phyloP scores from a whole-genome alignment of 2,888 invertebrate genomes.

The Liodrosophila aerea region DNA sequence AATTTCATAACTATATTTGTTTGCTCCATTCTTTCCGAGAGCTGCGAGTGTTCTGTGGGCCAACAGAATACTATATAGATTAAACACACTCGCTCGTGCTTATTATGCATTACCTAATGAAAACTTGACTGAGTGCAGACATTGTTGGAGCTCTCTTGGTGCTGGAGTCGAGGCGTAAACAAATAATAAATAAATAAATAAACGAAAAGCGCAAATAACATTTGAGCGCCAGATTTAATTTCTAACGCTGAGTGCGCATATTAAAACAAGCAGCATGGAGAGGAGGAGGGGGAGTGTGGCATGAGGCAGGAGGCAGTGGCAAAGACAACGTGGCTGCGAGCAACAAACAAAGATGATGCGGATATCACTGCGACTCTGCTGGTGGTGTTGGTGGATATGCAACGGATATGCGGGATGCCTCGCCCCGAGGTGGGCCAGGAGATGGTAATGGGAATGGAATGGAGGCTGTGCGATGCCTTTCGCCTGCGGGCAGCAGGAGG shows the following conservation, averaged over 20 bases:
- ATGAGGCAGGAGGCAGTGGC: slow-evolving; percentile 10
- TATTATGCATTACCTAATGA: slow-evolving; percentile 78
- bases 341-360: slow-evolving; percentile 77
- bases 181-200: slow-evolving; percentile 79
- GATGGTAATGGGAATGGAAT: slow-evolving; percentile 1
- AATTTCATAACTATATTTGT: slow-evolving; percentile 5
- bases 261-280: slow-evolving; percentile 61
- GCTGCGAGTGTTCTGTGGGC: slow-evolving; percentile 21
- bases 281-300: neutral
- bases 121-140: slow-evolving; percentile 50
- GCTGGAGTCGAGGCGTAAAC: slow-evolving; percentile 47
- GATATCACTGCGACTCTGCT: slow-evolving; percentile 67
- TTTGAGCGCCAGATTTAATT: slow-evolving; percentile 80
- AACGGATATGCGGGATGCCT: slow-evolving; percentile 73
- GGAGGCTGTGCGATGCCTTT: slow-evolving; percentile 1
- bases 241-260: slow-evolving; percentile 79
- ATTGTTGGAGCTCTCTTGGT: slow-evolving; percentile 3
- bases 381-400: slow-evolving; percentile 51
- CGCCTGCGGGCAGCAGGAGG: neutral
- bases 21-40: slow-evolving; percentile 20
- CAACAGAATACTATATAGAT: slow-evolving; percentile 58
- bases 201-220: slow-evolving; percentile 79
- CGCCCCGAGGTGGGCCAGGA: slow-evolving; percentile 11
- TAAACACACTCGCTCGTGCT: slow-evolving; percentile 63
- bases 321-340: slow-evolving; percentile 38